Base-by-base conservation (phyloP, 2,888 invertebrate genomes). In the Enchytraeus crypticus region DNA sequence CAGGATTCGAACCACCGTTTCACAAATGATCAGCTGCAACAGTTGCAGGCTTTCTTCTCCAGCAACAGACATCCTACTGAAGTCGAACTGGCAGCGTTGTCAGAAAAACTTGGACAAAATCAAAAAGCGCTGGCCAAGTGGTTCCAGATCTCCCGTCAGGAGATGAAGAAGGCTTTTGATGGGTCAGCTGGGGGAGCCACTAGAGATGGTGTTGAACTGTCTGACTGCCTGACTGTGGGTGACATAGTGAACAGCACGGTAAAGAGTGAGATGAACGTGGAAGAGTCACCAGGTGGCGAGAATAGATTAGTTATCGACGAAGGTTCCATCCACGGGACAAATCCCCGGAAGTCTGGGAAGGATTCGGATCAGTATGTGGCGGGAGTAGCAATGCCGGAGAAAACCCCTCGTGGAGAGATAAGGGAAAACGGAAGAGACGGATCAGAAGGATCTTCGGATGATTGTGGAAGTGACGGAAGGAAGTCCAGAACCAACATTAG, bases 51-150 rank as follows among this genome's bases (percentile, higher is more conserved):
- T 77, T 98, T 98, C 82, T 98, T 99, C 81, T 97, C 98, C 79
- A 95, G 95, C 78, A 98, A 98, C 80, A 97, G 98, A 43, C 98
- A 98, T 82, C 98, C 98, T 29, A 98, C 98, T 83, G 97, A 98
- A 80, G 97, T 97, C 79, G 97, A 98, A 82, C 83, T 98, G 75
- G 97, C 98, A 81, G 93, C 96, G 80, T 83, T 98, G 64, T 96
- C 96, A 60, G 96, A 96, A 79, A 83, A 96, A 66, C 83, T 98
- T 65, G 88, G 89, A 70, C 83, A 98, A 33, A 95, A 93, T 77
- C 97, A 97, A 4, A 85, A 98, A 68, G 98, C 98, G 23, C 98
- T 98, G 72, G 97, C 98, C 3, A 98, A 98, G n/a, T 98, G 98
- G 98, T 98, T 98, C 83, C 89, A 98, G 83, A 98, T 98, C 78